Percentiles rank a stretch among this genome's conserved stretches.
These are phyloP conservation scores for Drosophila santomea DNA, from an alignment of 1,140 invertebrate species.

Conservation along the genomic window DNA sequence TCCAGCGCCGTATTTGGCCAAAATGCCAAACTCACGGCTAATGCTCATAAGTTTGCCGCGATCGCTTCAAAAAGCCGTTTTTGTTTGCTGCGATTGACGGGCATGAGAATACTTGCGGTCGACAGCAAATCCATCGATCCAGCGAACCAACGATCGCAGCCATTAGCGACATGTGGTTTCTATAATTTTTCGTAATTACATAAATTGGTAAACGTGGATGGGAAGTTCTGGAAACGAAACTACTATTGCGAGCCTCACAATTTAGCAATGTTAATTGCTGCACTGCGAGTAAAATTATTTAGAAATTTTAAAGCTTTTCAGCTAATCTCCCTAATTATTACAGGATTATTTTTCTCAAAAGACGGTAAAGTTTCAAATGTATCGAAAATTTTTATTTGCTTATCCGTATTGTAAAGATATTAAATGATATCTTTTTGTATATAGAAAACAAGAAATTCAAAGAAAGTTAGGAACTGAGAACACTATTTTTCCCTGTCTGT, in stretches of 20 bases:
- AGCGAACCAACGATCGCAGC: constrained; percentile 43
- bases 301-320: neutral
- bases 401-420: too few relatives aligned
- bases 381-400: too few relatives aligned
- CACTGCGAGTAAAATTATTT: neutral
- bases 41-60: constrained; percentile 71
- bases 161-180: constrained; percentile 64
- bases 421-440: too few relatives aligned
- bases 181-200: constrained; percentile 66
- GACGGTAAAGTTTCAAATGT: too few relatives aligned
- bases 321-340: too few relatives aligned
- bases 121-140: constrained; percentile 60
- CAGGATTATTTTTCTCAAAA: too few relatives aligned
- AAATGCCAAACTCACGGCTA: constrained; percentile 77
- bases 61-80: constrained; percentile 29
- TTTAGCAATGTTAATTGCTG: constrained; percentile 60
- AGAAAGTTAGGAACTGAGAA: too few relatives aligned
- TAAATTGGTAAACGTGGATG: constrained; percentile 52
- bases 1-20: constrained; percentile 72
- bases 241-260: constrained; percentile 42
- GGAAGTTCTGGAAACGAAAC: constrained; percentile 51
- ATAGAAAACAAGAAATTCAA: too few relatives aligned
- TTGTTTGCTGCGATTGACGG: constrained; percentile 59
- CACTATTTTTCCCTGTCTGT: constrained; percentile 14
- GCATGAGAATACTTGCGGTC: constrained; percentile 75